Percentiles rank a stretch among this genome's conserved stretches.
These are phyloP conservation scores for Aporrectodea caliginosa DNA, from an alignment of 1,140 invertebrate species.

Conservation along the genomic window DNA sequence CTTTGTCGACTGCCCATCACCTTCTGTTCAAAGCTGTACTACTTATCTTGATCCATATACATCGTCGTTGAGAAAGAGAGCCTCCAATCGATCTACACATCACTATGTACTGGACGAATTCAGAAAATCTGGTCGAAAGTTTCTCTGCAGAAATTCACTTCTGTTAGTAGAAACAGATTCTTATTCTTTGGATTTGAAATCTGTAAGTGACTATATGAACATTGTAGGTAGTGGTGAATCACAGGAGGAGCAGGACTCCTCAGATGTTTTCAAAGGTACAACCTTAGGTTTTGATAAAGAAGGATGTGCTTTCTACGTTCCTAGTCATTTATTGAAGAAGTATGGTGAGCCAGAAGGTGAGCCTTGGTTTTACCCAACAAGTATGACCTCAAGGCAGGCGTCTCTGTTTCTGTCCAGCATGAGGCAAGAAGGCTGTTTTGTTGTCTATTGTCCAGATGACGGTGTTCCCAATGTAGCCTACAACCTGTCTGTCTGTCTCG, in stretches of 20 bases:
- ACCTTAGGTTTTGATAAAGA: slow-evolving; percentile 18
- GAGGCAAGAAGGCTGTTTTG: slow-evolving; percentile 33
- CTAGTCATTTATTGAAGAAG: slow-evolving; percentile 19
- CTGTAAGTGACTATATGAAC: not conserved
- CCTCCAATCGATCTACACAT: not conserved
- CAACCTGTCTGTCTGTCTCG: not conserved
- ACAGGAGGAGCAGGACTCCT: not conserved
- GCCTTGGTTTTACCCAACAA: slow-evolving; percentile 30
- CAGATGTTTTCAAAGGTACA: slow-evolving; percentile 1
- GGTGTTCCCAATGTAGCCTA: not conserved
- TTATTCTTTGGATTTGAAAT: not conserved
- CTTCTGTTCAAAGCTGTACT: not conserved
- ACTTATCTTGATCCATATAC: not conserved
- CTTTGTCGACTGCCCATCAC: not conserved
- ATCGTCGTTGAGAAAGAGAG: not conserved
- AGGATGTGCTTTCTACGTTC: slow-evolving; percentile 29
- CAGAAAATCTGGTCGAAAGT: not conserved
- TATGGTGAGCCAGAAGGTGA: slow-evolving; percentile 31
- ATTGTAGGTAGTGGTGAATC: too few relatives aligned
- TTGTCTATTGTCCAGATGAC: slow-evolving; percentile 22
- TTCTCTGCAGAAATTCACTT: not conserved
- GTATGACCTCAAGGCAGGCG: slow-evolving; percentile 21
- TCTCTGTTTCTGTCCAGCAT: slow-evolving; percentile 25
- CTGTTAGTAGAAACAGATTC: not conserved
- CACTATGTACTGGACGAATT: not conserved